Percentiles rank a stretch among this genome's conserved stretches.
phyloP scores from a whole-genome alignment of 2,888 invertebrate species.

The Microchrysa polita region DNA sequence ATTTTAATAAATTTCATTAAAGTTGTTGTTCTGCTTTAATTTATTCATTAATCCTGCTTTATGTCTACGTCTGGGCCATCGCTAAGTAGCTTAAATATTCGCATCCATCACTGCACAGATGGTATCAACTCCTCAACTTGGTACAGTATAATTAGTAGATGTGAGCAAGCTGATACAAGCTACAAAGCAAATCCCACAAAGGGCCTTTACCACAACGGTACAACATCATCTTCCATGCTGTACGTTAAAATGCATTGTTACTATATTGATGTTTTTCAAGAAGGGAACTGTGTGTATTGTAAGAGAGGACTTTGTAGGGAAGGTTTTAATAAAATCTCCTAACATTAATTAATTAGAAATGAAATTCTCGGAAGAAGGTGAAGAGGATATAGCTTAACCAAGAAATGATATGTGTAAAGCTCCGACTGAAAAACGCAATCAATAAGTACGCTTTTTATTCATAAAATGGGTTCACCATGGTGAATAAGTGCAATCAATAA shows the following conservation, averaged over 20 bases:
- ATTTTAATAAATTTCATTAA: neutral
- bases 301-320: neutral
- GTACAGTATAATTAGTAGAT: slow-evolving; percentile 3
- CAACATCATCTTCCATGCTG: neutral
- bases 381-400: no score
- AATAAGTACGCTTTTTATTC: no score
- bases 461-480: no score
- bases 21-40: neutral
- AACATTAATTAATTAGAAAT: slow-evolving; percentile 8
- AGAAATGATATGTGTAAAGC: no score
- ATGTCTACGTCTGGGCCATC: slow-evolving; percentile 8
- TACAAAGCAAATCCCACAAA: slow-evolving; percentile 11
- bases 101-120: slow-evolving; percentile 9
- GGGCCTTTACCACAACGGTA: neutral
- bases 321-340: neutral
- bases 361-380: neutral
- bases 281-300: neutral
- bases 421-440: no score
- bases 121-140: slow-evolving; percentile 4
- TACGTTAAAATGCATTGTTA: slow-evolving; percentile 3
- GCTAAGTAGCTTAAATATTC: neutral
- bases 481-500: no score
- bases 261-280: slow-evolving; percentile 8
- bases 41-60: slow-evolving; percentile 8
- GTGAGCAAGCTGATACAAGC: slow-evolving; percentile 2